Percentiles rank a stretch among this genome's conserved stretches.
These are phyloP conservation scores for Xestia c-nigrum DNA, from an alignment of 2,888 invertebrate genomes.

Conservation along the genomic window DNA sequence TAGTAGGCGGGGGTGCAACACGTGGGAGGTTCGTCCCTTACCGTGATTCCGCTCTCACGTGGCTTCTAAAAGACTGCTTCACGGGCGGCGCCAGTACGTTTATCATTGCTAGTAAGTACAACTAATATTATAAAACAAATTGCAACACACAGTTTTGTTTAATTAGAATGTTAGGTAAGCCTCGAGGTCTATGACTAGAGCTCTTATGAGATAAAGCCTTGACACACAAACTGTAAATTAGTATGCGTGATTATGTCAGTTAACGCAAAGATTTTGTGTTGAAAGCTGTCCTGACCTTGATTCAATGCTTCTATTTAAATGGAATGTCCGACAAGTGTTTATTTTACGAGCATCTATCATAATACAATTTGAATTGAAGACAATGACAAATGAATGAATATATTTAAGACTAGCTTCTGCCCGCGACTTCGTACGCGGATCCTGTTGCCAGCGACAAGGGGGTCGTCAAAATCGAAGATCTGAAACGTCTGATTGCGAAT, in stretches of 20 bases:
- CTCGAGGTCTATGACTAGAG: conserved; percentile 55
- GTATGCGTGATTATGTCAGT: conserved; percentile 46
- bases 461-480: too few relatives aligned
- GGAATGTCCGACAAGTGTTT: conserved; percentile 23
- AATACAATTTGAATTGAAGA: background rate
- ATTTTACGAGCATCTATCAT: conserved; percentile 18
- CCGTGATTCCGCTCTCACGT: conserved; percentile 95
- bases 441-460: too few relatives aligned
- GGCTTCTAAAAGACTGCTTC: conserved; percentile 95
- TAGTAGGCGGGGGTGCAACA: conserved; percentile 78
- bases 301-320: conserved; percentile 38
- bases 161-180: conserved; percentile 58
- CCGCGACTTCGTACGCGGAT: too few relatives aligned
- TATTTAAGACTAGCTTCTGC: background rate
- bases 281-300: conserved; percentile 43
- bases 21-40: conserved; percentile 93
- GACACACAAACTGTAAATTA: conserved; percentile 48
- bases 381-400: background rate
- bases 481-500: too few relatives aligned
- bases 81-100: conserved; percentile 95
- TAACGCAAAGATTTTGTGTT: conserved; percentile 39
- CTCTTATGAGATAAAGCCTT: conserved; percentile 45
- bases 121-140: conserved; percentile 41
- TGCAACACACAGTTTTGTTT: conserved; percentile 39
- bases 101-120: conserved; percentile 94